Evolutionary conservation across 2,797 vertebrate genomes (phyloP), one percentile per base, ranked within the genome.

Genomic region (Crossoptilon crossoptilon): DNA sequence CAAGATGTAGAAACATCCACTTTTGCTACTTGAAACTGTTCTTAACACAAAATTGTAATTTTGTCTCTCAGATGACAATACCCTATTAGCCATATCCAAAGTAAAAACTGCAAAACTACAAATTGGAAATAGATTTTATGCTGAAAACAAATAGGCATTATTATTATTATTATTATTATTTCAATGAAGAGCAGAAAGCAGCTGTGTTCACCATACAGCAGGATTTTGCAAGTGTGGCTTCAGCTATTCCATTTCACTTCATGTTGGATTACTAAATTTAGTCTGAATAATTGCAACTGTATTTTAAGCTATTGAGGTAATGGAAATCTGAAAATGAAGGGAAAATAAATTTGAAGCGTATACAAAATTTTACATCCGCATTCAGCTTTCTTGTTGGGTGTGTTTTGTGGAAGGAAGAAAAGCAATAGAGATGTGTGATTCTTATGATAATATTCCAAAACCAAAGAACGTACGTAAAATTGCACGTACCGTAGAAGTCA

Each of bases 1-100:
- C 78, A 46, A 92, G 87, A 66, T 77, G 46, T 72, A 92, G 58
- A 7, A 88, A 95, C 93, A 63, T 72, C 49, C 55, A 60, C n/a
- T 92, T 84, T 92, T 95, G 64, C 86, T 79, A 49, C 46, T 70
- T 91, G 43, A 51, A 92, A 33, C 16, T 9, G 56, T 69, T 96
- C 43, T 88, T 93, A 87, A 87, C 19, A 64, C 9, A 88, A 63
- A 81, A 87, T 93, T 95, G 95, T 95, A 91, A 85, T 95, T 96
- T 84, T 94, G 56, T 91, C 70, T 90, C 51, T 72, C 72, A 84
- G 87, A 87, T 96, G 33, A 88, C 88, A 91, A 91, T 51, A 77
- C 16, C 24, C 15, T 89, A 73, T 84, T 95, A 96, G 41, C 66
- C 59, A 66, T 72, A 93, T 19, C 70, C 46, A 87, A 92, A 95